Conservation (phyloP, 2,113 vertebrate genomes). For the Semnornis frantzii region DNA sequence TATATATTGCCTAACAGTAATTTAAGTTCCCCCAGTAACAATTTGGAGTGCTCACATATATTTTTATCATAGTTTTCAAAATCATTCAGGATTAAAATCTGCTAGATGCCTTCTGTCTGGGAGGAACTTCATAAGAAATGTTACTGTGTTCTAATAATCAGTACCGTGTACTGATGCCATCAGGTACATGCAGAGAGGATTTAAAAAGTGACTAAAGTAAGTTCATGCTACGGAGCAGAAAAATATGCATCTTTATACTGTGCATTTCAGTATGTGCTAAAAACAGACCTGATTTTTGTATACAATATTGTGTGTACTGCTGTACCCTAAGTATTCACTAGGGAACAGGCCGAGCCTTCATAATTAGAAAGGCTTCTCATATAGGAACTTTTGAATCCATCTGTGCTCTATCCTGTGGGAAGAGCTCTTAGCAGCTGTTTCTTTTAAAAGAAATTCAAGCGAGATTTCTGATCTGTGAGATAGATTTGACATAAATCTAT, state of each 20-base stretch:
- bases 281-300: not conserved
- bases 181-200: not conserved
- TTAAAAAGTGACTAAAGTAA: not conserved
- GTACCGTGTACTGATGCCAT: not conserved
- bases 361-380: not conserved
- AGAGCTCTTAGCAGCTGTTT: not conserved
- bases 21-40: not conserved
- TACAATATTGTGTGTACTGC: not conserved
- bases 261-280: not conserved
- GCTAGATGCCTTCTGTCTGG: not conserved
- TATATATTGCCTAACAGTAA: not conserved
- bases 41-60: not conserved
- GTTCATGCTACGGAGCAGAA: not conserved
- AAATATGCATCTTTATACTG: not conserved
- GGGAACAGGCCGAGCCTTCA: not conserved
- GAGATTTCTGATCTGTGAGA: not conserved
- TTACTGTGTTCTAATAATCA: not conserved
- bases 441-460: not conserved
- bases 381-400: not conserved
- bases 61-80: not conserved
- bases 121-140: not conserved
- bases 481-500: not conserved
- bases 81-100: not conserved
- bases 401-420: not conserved
- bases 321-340: not conserved